Evolutionary conservation across 2,888 invertebrate species (phyloP).

Genomic region (Morpho helenor): DNA sequence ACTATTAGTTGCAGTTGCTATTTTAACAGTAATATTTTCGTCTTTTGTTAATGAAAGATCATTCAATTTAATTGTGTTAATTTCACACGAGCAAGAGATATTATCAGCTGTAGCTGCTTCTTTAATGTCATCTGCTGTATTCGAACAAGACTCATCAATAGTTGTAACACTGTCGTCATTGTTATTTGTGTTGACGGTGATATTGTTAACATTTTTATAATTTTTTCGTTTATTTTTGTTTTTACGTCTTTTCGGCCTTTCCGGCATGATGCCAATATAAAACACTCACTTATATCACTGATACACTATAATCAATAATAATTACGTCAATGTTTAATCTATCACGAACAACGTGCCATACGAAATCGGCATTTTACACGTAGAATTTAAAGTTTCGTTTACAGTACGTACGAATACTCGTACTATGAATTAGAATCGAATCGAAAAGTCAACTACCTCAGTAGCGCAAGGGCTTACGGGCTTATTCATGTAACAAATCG

Average conservation of each 20-base stretch:
- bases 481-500: constrained; percentile 8
- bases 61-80: too few relatives aligned
- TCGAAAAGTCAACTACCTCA: constrained; percentile 29
- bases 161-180: constrained; percentile 40
- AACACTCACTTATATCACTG: constrained; percentile 60
- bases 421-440: constrained; percentile 46
- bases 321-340: constrained; percentile 46
- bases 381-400: constrained; percentile 50
- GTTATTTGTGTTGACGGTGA: constrained; percentile 38
- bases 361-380: constrained; percentile 55
- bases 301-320: constrained; percentile 53
- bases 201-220: constrained; percentile 55
- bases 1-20: too few relatives aligned
- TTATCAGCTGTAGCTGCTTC: neutral
- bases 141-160: constrained; percentile 23
- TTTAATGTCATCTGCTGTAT: constrained; percentile 17
- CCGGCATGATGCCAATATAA: constrained; percentile 59
- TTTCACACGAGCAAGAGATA: neutral
- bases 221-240: constrained; percentile 72
- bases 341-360: constrained; percentile 44
- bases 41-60: too few relatives aligned
- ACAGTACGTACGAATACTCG: constrained; percentile 33
- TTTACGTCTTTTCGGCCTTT: constrained; percentile 64
- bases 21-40: too few relatives aligned
- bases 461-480: constrained; percentile 48